phyloP scores from a whole-genome alignment of 2,797 vertebrate species.

The Enoplosus armatus region DNA sequence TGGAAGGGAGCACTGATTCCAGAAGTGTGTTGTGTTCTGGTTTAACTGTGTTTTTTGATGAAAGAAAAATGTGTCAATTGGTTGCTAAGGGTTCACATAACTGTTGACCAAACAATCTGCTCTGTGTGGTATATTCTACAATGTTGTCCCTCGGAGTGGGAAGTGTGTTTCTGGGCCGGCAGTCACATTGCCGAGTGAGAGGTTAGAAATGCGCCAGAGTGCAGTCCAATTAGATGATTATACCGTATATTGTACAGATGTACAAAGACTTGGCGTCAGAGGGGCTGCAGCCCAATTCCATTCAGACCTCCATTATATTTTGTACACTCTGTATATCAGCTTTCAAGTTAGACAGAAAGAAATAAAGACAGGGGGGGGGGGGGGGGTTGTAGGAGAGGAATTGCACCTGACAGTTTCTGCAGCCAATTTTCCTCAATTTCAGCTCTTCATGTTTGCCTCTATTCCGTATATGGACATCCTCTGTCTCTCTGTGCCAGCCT shows the following conservation, averaged over 20 bases:
- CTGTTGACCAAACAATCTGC: slow-evolving; percentile 23
- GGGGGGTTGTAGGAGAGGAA: slow-evolving; percentile 12
- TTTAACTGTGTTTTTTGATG: background rate
- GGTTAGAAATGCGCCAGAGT: slow-evolving; percentile 57
- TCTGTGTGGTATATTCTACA: slow-evolving; percentile 28
- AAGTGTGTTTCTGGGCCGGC: slow-evolving; percentile 63
- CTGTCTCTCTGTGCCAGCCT: slow-evolving; percentile 22
- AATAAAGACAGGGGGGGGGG: background rate
- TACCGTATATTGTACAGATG: slow-evolving; percentile 1
- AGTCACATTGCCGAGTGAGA: slow-evolving; percentile 43
- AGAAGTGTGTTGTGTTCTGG: background rate
- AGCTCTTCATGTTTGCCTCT: slow-evolving; percentile 32
- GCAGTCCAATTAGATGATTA: slow-evolving; percentile 51
- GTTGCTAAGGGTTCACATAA: background rate
- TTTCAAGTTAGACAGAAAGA: slow-evolving; percentile 34
- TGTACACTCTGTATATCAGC: slow-evolving; percentile 1
- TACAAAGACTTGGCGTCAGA: slow-evolving; percentile 6
- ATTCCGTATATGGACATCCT: slow-evolving; percentile 16
- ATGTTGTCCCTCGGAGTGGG: slow-evolving; percentile 1
- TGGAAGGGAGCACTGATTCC: background rate
- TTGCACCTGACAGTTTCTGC: slow-evolving; percentile 41
- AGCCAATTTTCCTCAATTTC: slow-evolving; percentile 52
- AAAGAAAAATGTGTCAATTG: background rate
- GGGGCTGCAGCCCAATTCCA: slow-evolving; percentile 40
- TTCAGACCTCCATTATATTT: slow-evolving; percentile 12